A percentile compares a stretch with the other conserved stretches of the same genome.
These are phyloP conservation scores for Drosophila triauraria DNA, from an alignment of 1,140 invertebrate species.

Conservation along the genomic window DNA sequence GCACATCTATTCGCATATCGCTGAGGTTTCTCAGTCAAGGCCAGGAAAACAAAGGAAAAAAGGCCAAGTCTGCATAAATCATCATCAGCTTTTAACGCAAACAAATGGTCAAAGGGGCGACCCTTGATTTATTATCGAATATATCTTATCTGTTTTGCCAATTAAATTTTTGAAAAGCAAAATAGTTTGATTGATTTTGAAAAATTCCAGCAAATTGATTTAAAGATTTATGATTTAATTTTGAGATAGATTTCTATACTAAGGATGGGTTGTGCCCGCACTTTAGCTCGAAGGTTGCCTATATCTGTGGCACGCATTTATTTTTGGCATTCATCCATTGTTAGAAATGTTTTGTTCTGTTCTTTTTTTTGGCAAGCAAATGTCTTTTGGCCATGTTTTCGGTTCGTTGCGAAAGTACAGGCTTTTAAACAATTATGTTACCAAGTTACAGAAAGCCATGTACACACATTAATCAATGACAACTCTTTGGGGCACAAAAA, in stretches of 20 bases:
- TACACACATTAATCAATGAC: conserved; percentile 71
- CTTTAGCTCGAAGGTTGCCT: conserved; percentile 40
- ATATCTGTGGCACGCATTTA: conserved; percentile 39
- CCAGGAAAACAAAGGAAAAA: conserved; percentile 8
- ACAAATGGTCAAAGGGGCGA: not conserved
- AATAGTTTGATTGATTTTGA: conserved; percentile 28
- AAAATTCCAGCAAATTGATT: conserved; percentile 23
- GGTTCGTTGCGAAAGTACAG: conserved; percentile 18
- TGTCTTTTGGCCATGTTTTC: conserved; percentile 43
- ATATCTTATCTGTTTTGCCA: conserved; percentile 32
- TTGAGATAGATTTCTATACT: conserved; percentile 1
- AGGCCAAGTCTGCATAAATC: conserved; percentile 38
- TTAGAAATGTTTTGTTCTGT: conserved; percentile 46
- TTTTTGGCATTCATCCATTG: conserved; percentile 64
- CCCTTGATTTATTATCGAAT: conserved; percentile 18
- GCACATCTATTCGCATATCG: conserved; percentile 31
- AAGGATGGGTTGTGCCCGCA: conserved; percentile 7
- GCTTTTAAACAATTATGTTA: conserved; percentile 23
- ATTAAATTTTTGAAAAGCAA: conserved; percentile 22
- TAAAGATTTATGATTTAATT: not conserved
- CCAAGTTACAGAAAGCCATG: conserved; percentile 16
- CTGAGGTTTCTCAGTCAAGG: conserved; percentile 38
- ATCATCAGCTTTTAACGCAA: conserved; percentile 15
- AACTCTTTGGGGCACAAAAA: conserved; percentile 7
- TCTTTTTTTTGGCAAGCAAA: conserved; percentile 34